phyloP scores from a whole-genome alignment of 1,140 invertebrate species.

The Popillia japonica region DNA sequence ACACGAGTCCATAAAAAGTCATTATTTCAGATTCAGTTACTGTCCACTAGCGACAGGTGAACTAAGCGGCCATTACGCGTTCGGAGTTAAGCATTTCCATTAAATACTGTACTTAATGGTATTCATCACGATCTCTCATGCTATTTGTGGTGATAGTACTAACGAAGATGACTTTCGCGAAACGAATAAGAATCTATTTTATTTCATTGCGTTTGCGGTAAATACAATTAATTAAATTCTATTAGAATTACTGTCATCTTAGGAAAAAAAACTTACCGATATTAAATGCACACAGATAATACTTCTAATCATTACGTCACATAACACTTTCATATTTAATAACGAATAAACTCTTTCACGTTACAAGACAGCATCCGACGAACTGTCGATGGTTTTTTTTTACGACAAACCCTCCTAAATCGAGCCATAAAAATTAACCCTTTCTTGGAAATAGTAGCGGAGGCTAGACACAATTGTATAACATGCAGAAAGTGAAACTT shows the following conservation, averaged over 20 bases:
- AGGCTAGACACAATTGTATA: not conserved
- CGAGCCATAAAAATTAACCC: slow-evolving; percentile 6
- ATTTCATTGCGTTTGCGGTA: not conserved
- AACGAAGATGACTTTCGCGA: not conserved
- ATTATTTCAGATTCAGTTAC: not conserved
- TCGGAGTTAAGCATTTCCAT: slow-evolving; percentile 8
- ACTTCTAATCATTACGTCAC: not conserved
- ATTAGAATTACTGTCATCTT: not conserved
- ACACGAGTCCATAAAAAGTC: not conserved
- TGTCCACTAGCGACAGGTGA: not conserved
- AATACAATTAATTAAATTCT: not conserved
- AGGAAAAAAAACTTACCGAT: not conserved
- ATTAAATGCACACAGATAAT: not conserved
- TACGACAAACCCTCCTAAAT: not conserved
- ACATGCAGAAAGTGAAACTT: slow-evolving; percentile 52
- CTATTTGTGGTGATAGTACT: not conserved
- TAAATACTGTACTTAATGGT: slow-evolving; percentile 13
- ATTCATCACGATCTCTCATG: not conserved
- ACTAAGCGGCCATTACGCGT: not conserved
- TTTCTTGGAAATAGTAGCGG: not conserved
- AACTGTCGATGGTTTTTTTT: slow-evolving; percentile 13
- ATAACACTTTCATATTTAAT: not conserved
- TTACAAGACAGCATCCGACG: not conserved
- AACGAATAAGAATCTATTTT: not conserved
- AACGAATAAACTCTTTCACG: not conserved